Evolutionary conservation across 2,797 vertebrate species (phyloP).

Genomic region (Sebastes alutus): DNA sequence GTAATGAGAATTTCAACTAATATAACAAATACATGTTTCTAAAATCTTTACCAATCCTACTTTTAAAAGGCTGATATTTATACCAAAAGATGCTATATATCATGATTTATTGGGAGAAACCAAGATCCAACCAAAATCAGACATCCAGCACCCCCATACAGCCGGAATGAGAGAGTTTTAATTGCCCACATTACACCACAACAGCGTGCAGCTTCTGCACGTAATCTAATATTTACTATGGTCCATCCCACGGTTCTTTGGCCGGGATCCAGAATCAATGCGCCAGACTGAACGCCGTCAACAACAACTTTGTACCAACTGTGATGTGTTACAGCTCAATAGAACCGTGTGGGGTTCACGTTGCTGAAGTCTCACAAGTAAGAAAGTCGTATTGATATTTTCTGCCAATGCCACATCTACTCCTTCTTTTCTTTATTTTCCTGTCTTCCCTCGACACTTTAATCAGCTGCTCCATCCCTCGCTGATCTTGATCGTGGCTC

Average conservation of each 20-base stretch:
- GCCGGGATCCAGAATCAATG: constrained; percentile 40
- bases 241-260: constrained; percentile 9
- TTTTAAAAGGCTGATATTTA: neutral
- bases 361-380: neutral
- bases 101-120: neutral
- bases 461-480: constrained; percentile 65
- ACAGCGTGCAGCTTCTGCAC: neutral
- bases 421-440: neutral
- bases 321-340: neutral
- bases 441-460: constrained; percentile 31
- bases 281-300: neutral
- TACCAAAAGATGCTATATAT: neutral
- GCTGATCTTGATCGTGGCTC: constrained; percentile 42
- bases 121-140: neutral
- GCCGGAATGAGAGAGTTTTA: neutral
- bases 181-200: neutral
- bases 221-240: constrained; percentile 34
- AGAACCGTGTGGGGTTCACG: neutral
- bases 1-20: no score
- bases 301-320: constrained; percentile 23
- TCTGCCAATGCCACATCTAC: neutral
- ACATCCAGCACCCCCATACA: neutral
- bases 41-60: no score
- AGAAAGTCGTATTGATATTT: constrained; percentile 27
- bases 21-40: no score